Base-by-base conservation (phyloP, 1,140 invertebrate species). In the Neocloeon triangulifer region DNA sequence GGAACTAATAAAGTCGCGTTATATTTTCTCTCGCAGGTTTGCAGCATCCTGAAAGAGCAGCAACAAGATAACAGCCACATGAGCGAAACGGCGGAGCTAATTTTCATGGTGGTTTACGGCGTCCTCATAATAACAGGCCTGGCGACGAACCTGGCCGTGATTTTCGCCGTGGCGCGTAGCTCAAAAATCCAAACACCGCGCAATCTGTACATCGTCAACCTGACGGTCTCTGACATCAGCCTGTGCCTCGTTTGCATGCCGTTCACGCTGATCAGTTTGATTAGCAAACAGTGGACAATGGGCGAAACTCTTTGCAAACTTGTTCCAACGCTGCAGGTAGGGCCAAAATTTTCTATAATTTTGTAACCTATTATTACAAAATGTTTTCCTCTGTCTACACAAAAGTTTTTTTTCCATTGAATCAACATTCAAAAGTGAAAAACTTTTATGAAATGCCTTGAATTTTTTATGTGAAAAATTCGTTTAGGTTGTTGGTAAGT, bases 171-270 rank as follows among this genome's bases (percentile, higher is more conserved):
- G 2, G 52, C 55, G 1, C 57, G 58, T 38, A 43, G 44, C 10
- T 32, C 44, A 3, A 40, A 46, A 17, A 65, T 67, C 56, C 48
- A 61, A 14, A 64, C 64, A 2, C 54, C 64, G 3, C 43, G 66
- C n/a, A 69, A 69, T 43, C 53, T 69, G 9, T 69, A 66, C 47
- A 64, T 69, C 32, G 48, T 64, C n/a, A 68, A 66, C 43, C 43
- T 68, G 27, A 59, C 62, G 19, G 51, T 64, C 9, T 63, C 64
- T 0, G 64, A 68, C 43, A 48, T 67, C 8, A 56, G 58, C 2
- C 45, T 66, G n/a, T 66, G 64, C 39, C 25, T 61, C 20, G 52
- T 67, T 33, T 62, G 59, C 6, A 63, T 62, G 47, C 64, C 64
- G 2, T 56, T 66, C 36, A 67, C 64, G 25, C 40, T 66, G 12